phyloP scores from a whole-genome alignment of 2,113 vertebrate species.

The Pseudorhombus dupliciocellatus region DNA sequence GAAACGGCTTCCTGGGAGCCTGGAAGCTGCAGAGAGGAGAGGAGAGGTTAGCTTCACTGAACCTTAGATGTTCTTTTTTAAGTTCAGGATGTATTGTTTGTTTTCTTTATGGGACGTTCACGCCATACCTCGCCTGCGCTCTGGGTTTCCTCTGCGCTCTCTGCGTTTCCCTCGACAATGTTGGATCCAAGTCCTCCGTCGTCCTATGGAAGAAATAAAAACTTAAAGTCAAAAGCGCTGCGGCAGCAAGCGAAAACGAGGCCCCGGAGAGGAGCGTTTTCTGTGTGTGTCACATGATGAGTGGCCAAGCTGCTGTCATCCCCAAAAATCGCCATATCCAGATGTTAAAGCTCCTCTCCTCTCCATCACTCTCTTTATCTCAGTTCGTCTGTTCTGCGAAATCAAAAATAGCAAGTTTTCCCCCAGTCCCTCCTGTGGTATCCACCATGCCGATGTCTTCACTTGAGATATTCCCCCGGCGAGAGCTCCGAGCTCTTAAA shows the following conservation, averaged over 20 bases:
- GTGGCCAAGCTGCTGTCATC: not conserved
- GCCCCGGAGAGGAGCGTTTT: conserved; percentile 4
- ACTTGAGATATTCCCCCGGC: not conserved
- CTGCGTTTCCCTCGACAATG: conserved; percentile 86
- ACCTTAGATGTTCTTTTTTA: too few species aligned
- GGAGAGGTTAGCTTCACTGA: conserved; percentile 81
- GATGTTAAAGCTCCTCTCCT: not conserved
- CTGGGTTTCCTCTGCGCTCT: conserved; percentile 82
- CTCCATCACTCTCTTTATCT: too few species aligned
- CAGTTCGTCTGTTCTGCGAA: not conserved
- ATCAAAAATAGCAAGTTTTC: not conserved
- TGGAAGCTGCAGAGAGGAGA: conserved; percentile 27
- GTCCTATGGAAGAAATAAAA: conserved; percentile 77
- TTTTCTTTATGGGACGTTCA: not conserved
- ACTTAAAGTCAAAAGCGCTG: not conserved
- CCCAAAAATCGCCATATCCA: not conserved
- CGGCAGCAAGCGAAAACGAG: not conserved
- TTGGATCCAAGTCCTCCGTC: conserved; percentile 86
- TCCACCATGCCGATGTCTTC: not conserved
- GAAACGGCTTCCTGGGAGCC: conserved; percentile 31
- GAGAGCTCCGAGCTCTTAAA: not conserved
- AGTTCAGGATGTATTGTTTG: too few species aligned
- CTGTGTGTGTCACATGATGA: conserved; percentile 16
- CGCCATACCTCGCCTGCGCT: conserved; percentile 82
- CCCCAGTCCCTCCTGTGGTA: too few species aligned